These are phyloP conservation scores for Protobothrops mucrosquamatus DNA, from an alignment of 2,113 vertebrate genomes.

Conservation along the genomic window DNA sequence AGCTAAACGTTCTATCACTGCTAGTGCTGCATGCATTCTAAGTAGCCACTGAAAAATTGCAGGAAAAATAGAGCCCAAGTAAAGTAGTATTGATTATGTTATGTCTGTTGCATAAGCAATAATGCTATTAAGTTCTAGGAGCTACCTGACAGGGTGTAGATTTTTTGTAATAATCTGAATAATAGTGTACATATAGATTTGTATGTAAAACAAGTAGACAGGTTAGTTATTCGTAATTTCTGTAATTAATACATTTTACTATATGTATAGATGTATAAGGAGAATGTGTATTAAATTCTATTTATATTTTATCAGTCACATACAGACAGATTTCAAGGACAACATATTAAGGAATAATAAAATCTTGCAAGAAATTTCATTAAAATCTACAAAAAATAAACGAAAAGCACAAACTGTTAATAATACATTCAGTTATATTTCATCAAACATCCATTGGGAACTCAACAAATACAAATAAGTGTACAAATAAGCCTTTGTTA, in stretches of 20 bases:
- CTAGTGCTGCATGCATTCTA: background rate
- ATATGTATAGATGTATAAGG: background rate
- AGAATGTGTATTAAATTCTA: background rate
- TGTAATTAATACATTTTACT: background rate
- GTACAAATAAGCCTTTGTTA: background rate
- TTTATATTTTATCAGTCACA: background rate
- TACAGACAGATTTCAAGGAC: background rate
- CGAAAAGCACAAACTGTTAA: background rate
- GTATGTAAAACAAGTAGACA: background rate
- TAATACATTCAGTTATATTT: background rate
- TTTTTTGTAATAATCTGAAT: background rate
- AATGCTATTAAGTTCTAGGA: background rate
- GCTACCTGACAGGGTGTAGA: background rate
- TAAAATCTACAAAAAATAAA: background rate
- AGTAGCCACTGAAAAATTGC: background rate
- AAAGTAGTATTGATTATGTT: background rate
- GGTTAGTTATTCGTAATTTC: background rate
- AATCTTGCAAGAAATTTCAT: background rate
- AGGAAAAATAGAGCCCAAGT: background rate
- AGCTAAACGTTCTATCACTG: background rate
- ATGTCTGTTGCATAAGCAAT: background rate
- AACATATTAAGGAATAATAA: background rate
- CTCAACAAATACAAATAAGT: background rate
- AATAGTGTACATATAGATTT: background rate
- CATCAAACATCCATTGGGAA: background rate